Evolutionary conservation across 2,113 vertebrate species (phyloP).

Genomic region (Chinchilla lanigera): DNA sequence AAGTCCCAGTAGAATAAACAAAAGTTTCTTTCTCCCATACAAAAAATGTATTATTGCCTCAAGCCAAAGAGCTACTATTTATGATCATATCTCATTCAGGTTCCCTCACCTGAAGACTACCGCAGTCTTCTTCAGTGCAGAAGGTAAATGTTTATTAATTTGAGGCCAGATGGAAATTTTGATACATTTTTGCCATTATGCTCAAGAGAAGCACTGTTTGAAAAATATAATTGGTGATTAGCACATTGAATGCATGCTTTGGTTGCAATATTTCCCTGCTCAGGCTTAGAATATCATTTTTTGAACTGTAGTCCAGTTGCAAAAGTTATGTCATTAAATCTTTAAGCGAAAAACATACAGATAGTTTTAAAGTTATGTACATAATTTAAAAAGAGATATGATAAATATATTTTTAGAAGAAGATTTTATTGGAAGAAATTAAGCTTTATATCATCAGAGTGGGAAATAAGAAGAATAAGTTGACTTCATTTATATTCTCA

Average conservation of each 20-base stretch:
- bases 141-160: constrained; percentile 62
- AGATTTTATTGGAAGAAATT: background rate
- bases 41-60: constrained; percentile 56
- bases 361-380: background rate
- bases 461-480: constrained; percentile 44
- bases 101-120: background rate
- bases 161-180: constrained; percentile 61
- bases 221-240: constrained; percentile 60
- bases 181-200: constrained; percentile 59
- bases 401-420: constrained; percentile 31
- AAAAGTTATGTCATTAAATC: constrained; percentile 25
- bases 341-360: background rate
- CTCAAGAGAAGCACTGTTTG: constrained; percentile 47
- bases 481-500: constrained; percentile 35
- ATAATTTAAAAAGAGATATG: background rate
- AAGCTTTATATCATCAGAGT: background rate
- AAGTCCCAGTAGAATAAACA: constrained; percentile 57
- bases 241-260: constrained; percentile 52
- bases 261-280: constrained; percentile 1
- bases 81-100: constrained; percentile 53
- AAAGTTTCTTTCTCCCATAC: constrained; percentile 61
- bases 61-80: constrained; percentile 58
- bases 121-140: constrained; percentile 39
- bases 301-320: background rate
- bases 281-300: constrained; percentile 3